Evolutionary conservation across 2,797 vertebrate genomes (phyloP).

Genomic region (Emydoidea blandingii): DNA sequence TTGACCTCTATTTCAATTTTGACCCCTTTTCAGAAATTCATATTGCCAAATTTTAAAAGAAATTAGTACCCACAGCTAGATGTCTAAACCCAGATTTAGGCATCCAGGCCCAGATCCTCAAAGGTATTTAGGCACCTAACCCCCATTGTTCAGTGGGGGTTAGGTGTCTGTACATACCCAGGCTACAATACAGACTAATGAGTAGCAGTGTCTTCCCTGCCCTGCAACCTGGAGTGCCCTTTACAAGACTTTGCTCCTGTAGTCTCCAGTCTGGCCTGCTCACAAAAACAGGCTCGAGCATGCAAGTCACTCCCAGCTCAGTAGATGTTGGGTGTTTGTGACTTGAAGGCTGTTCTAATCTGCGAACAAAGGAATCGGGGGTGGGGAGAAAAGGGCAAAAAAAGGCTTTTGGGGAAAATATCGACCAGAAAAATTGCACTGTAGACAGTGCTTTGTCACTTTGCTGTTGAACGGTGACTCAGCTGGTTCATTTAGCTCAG

Average conservation of each 20-base stretch:
- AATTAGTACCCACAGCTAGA: background rate
- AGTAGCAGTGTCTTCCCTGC: too few relatives aligned
- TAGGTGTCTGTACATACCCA: too few relatives aligned
- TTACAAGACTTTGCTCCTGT: too few relatives aligned
- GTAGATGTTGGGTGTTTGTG: constrained; percentile 46
- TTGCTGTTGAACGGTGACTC: constrained; percentile 59
- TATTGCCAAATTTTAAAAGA: background rate
- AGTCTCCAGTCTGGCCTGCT: too few relatives aligned
- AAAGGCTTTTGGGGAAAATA: constrained; percentile 59
- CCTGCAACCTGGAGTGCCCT: too few relatives aligned
- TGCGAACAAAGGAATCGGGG: background rate
- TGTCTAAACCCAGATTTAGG: background rate
- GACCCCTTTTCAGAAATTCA: background rate
- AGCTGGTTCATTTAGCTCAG: constrained; percentile 38
- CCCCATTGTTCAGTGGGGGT: too few relatives aligned
- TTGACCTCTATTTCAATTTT: background rate
- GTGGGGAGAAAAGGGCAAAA: background rate
- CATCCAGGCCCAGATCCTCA: background rate
- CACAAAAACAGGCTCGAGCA: too few relatives aligned
- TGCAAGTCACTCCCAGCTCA: background rate
- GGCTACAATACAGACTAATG: too few relatives aligned
- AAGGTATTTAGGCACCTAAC: too few relatives aligned
- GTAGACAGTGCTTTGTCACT: constrained; percentile 55
- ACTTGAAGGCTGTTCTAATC: background rate
- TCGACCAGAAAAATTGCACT: constrained; percentile 63